Evolutionary conservation across 2,888 invertebrate species (phyloP).

Genomic region (Tolmerus cingulatus): DNA sequence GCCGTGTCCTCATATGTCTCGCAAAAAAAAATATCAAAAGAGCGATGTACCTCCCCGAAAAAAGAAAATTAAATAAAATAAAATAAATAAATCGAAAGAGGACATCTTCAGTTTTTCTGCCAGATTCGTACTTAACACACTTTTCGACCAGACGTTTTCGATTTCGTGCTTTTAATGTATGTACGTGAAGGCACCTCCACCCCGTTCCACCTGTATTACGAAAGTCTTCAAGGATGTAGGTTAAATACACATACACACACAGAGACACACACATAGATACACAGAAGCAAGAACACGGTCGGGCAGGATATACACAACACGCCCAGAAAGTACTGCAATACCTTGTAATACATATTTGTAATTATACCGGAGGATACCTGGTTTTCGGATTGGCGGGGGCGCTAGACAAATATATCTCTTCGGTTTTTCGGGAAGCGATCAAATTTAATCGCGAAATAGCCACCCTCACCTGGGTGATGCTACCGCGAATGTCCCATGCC

Average conservation of each 20-base stretch:
- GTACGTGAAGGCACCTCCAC: conserved; percentile 18
- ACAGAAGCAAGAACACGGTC: not conserved
- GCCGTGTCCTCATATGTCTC: not conserved
- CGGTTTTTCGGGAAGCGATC: not conserved
- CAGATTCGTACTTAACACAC: conserved; percentile 3
- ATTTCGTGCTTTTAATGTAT: conserved; percentile 33
- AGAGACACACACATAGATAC: not conserved
- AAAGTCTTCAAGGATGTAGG: conserved; percentile 30
- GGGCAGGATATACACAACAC: not conserved
- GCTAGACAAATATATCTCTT: conserved; percentile 19
- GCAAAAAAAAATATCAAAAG: not conserved
- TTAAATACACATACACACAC: conserved; percentile 16
- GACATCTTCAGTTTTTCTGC: conserved; percentile 11
- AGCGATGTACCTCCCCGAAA: not conserved
- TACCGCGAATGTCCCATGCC: not conserved
- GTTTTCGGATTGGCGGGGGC: not conserved
- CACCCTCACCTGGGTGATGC: not conserved
- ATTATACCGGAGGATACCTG: not conserved
- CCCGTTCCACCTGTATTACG: not conserved
- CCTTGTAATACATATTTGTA: conserved; percentile 26
- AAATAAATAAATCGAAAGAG: not conserved
- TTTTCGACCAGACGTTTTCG: conserved; percentile 30
- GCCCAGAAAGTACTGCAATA: conserved; percentile 31
- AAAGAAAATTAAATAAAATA: not conserved
- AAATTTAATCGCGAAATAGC: not conserved